Evolutionary conservation across 2,113 vertebrate species (phyloP).

Genomic region (Chaenogobius annularis): DNA sequence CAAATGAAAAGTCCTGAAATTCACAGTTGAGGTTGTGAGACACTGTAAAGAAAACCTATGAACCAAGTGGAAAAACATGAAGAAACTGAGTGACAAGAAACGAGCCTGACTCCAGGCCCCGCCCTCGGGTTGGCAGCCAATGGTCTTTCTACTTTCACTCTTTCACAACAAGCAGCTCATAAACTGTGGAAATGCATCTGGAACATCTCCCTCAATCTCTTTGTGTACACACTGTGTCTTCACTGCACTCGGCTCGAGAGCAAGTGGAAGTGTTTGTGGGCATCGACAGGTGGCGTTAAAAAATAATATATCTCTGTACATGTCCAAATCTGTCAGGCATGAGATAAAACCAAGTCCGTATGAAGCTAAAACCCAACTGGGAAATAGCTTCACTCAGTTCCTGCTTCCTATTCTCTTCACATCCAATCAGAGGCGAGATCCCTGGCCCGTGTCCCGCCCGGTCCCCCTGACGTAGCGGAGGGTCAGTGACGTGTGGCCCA

Average conservation of each 20-base stretch:
- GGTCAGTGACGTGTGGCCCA: conserved; percentile 55
- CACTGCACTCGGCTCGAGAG: conserved; percentile 48
- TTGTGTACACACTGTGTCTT: conserved; percentile 22
- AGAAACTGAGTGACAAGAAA: conserved; percentile 61
- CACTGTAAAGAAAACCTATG: conserved; percentile 69
- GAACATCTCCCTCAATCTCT: conserved; percentile 29
- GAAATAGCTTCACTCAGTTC: conserved; percentile 72
- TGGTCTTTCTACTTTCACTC: conserved; percentile 45
- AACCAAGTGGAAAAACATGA: conserved; percentile 55
- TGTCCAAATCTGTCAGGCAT: conserved; percentile 85
- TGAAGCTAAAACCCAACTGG: conserved; percentile 82
- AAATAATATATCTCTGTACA: conserved; percentile 78
- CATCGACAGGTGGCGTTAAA: conserved; percentile 52
- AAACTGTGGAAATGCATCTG: conserved; percentile 44
- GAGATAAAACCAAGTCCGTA: conserved; percentile 83
- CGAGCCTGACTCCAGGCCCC: conserved; percentile 64
- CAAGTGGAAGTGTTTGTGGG: conserved; percentile 34
- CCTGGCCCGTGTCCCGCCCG: conserved; percentile 10
- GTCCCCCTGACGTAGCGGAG: conserved; percentile 24
- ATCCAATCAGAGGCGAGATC: conserved; percentile 67
- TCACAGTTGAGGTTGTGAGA: conserved; percentile 89
- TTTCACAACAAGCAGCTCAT: conserved; percentile 57
- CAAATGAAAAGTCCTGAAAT: conserved; percentile 80
- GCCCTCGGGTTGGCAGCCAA: conserved; percentile 69
- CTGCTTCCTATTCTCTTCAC: conserved; percentile 67